Evolutionary conservation across 2,888 invertebrate genomes (phyloP), one percentile per base, ranked within the genome.

Genomic region (Herminia tarsipennalis): DNA sequence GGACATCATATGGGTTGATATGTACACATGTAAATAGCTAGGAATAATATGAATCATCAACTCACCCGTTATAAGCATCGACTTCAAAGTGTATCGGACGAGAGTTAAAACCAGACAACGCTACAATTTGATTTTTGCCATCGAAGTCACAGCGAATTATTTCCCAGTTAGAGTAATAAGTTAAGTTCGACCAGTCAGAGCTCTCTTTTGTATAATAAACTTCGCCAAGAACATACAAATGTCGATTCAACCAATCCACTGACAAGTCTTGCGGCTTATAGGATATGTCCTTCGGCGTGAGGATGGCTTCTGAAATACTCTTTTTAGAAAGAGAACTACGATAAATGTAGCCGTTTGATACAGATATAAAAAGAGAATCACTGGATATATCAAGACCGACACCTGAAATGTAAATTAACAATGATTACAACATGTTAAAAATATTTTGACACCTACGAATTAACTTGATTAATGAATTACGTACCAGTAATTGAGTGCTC

Each of bases 31-130:
- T n/a, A n/a, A n/a, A n/a, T n/a, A 13, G 13, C 10, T 8, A 9
- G 10, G 10, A 25, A 2, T 17, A 8, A 25, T 9, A n/a, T 12
- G 1, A 22, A 8, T 9, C 14, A 10, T 28, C 12, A 16, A 76
- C 89, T 85, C 83, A 96, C 93, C 98, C 98, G 80, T 98, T 98
- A 70, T 96, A 95, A 20, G 98, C 97, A 89, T 98, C 98, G 0
- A 98, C 96, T 87, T 97, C 95, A 61, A 98, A 93, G 70, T 97
- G 96, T 42, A 94, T 93, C 0, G 98, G 96, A 62, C 94, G 93
- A 3, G 93, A 92, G 37, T 92, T 92, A 42, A 97, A 92, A 9
- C 95, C 95, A 6, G 95, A 94, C 46, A 95, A 87, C 0, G 96
- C 95, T 0, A 95, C 93, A 5, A 94, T 93, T 51, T 95, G 88